A percentile compares a stretch with the other conserved stretches of the same genome.
Evolutionary conservation across 1,140 invertebrate species (phyloP).

Genomic region (Eumeta japonica): DNA sequence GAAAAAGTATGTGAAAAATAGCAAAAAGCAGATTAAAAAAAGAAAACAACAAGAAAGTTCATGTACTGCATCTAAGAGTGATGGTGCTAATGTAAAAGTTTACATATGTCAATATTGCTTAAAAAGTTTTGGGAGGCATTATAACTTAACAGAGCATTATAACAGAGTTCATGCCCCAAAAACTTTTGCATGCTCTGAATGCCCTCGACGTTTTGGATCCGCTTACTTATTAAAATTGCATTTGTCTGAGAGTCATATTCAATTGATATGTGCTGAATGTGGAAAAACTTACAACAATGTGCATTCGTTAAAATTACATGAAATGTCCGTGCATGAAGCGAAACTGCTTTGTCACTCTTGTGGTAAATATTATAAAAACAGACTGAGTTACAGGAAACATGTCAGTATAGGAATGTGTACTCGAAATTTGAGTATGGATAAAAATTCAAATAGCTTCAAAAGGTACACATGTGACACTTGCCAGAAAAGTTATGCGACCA

Average conservation of each 20-base stretch:
- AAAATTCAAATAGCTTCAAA: not conserved
- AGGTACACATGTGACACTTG: constrained; percentile 14
- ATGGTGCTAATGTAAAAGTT: no score
- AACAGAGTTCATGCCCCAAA: constrained; percentile 43
- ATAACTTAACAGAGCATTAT: constrained; percentile 32
- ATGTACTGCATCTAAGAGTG: no score
- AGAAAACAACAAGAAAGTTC: not conserved
- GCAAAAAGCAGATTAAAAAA: no score
- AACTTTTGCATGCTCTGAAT: constrained; percentile 26
- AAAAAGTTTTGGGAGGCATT: constrained; percentile 23
- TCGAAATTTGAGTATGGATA: not conserved
- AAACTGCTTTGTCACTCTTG: constrained; percentile 19
- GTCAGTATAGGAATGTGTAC: constrained; percentile 26
- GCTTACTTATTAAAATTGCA: constrained; percentile 26
- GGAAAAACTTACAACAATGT: constrained; percentile 30
- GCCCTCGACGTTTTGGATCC: constrained; percentile 32
- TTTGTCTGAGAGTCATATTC: constrained; percentile 13
- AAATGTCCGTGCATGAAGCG: constrained; percentile 26
- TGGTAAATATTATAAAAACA: constrained; percentile 22
- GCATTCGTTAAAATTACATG: constrained; percentile 27
- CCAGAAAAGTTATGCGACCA: constrained; percentile 39
- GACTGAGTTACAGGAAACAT: constrained; percentile 36
- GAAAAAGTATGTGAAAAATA: not conserved
- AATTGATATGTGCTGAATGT: constrained; percentile 33
- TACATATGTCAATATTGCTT: no score